Conservation (phyloP, 23 tunicate genomes). For the Halocynthia roretzi region DNA sequence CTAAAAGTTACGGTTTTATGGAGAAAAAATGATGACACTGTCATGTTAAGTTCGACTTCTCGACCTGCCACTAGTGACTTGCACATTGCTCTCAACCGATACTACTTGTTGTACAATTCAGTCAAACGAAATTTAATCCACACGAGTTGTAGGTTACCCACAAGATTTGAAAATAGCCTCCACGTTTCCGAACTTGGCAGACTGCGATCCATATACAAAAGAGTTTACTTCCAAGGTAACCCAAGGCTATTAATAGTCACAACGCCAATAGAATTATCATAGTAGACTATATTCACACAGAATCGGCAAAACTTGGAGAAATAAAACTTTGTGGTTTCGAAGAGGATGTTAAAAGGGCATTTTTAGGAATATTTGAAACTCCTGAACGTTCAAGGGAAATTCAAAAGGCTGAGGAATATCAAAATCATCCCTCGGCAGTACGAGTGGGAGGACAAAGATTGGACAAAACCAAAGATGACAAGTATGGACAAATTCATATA, state of each 20-base stretch:
- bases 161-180: not conserved
- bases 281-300: not conserved
- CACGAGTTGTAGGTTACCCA: not conserved
- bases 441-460: too few relatives aligned
- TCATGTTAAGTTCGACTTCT: slow-evolving; percentile 60
- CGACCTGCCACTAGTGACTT: slow-evolving; percentile 26
- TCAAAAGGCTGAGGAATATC: not conserved
- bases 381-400: not conserved
- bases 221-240: too few relatives aligned
- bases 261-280: too few relatives aligned
- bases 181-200: not conserved
- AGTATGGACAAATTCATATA: too few relatives aligned
- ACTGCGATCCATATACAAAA: too few relatives aligned
- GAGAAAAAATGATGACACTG: slow-evolving; percentile 58
- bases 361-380: not conserved
- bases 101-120: slow-evolving; percentile 12
- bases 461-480: too few relatives aligned
- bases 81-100: slow-evolving; percentile 18
- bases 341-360: not conserved
- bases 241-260: too few relatives aligned
- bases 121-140: slow-evolving; percentile 10
- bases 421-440: not conserved
- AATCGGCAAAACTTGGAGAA: slow-evolving; percentile 4
- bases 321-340: slow-evolving; percentile 13
- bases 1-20: slow-evolving; percentile 60